Base-by-base conservation (phyloP, 2,888 invertebrate genomes). In the Liodrosophila aerea region DNA sequence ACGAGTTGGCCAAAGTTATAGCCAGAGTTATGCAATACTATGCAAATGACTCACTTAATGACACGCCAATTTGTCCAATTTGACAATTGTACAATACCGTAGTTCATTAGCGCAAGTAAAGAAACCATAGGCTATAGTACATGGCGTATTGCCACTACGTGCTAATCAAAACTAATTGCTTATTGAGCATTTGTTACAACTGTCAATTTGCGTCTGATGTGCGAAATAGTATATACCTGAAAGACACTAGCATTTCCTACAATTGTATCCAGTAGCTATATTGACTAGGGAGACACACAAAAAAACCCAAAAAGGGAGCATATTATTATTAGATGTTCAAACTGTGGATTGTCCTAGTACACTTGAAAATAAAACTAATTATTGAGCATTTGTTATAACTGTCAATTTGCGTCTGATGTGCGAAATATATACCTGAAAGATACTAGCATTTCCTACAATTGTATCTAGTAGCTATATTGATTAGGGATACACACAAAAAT, bases 141-240 rank as follows among this genome's bases (percentile, higher is more conserved):
- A 8, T 52, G 39, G 34, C 2, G 12, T 12, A 34, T 30, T 9
- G n/a, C 29, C n/a, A 9, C 27, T 29, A 50, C 27, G 58, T 70
- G 76, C 72, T 75, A 73, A 81, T 74, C 43, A 40, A 81, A 64
- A 63, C 53, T 66, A 81, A 68, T 77, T 58, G 57, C 46, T 47
- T 66, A 66, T 75, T 64, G 65, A 49, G 44, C 43, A 40, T 56
- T 58, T 45, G 72, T 52, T 62, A 45, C 53, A 45, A 9, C 52
- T 45, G 36, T 33, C 74, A 65, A 84, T 81, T 84, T 54, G 43
- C 57, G 44, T 29, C 39, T 37, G 8, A 30, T 31, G 15, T 34
- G 52, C 31, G 33, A 29, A 15, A 30, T 30, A 33, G n/a, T n/a
- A n/a, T 45, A 52, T 44, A 22, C 22, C 39, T 49, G 7, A 29